Evolutionary conservation across 2,797 vertebrate genomes (phyloP), one percentile per base, ranked within the genome.

Genomic region (Dendrocincla tyrannina): DNA sequence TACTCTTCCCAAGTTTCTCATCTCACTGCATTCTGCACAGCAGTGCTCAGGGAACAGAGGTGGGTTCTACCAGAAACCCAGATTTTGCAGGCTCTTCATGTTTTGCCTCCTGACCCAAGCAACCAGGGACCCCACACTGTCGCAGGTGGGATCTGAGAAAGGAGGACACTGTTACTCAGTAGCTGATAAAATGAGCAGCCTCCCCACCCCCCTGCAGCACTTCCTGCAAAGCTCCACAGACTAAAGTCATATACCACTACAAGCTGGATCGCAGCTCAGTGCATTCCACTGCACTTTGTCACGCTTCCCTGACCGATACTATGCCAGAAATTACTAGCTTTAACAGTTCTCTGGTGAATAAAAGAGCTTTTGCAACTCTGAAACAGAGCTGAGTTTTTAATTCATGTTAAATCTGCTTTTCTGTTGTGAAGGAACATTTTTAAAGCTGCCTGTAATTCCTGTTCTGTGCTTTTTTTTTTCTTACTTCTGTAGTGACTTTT

Each of bases 331-430:
- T 85, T 50, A 96, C 95, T 85, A 91, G 95, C 85, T 96, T 93
- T 92, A 97, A 91, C 72, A 95, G 89, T 85, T 50, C 88, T 95
- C 91, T 93, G 60, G 87, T 87, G 84, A 96, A 94, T 93, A 97
- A 85, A 95, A 97, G 93, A 94, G 91, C 82, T 97, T 97, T 91
- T 93, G 91, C 94, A 97, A 97, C 84, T 79, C 92, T 69, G 62
- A 93, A 95, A 88, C 90, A 96, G 87, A 96, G 55, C 75, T 68
- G 80, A 93, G 66, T 91, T 94, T 96, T 93, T 62, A 95, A 97
- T 84, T 94, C 87, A 91, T 58, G 75, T 89, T 89, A 92, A 94
- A 93, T 91, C 68, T 91, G 69, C 83, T 89, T 93, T 96, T 94
- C 88, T 95, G 62, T 77, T 95, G 91, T 28, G 77, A 68, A 89